Percentiles rank a stretch among this genome's conserved stretches.
Evolutionary conservation across 2,888 invertebrate genomes (phyloP).

Genomic region (Agapostemon virescens): DNA sequence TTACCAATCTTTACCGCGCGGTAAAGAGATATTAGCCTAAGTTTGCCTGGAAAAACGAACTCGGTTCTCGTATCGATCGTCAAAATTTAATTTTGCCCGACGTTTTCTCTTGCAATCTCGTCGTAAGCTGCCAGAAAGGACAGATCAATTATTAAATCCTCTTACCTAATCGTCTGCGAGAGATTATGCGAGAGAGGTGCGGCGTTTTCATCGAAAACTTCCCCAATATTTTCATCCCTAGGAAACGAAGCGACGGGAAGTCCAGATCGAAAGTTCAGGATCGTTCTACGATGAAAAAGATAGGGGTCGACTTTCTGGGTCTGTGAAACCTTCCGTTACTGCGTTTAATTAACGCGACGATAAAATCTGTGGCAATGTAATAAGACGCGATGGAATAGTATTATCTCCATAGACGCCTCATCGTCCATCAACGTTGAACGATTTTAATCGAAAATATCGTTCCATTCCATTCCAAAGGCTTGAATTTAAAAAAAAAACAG

Average conservation of each 20-base stretch:
- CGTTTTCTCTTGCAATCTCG: background rate
- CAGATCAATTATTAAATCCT: conserved; percentile 58
- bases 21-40: background rate
- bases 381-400: background rate
- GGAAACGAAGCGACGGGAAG: conserved; percentile 32
- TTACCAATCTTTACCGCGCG: background rate
- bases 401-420: background rate
- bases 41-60: background rate
- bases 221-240: conserved; percentile 54
- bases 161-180: conserved; percentile 54
- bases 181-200: conserved; percentile 47
- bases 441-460: background rate
- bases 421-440: background rate
- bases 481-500: too few species aligned
- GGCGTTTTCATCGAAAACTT: conserved; percentile 48
- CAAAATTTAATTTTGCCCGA: conserved; percentile 31
- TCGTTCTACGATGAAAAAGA: conserved; percentile 26
- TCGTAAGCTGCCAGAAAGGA: background rate
- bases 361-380: conserved; percentile 38
- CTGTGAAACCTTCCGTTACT: conserved; percentile 15
- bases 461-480: background rate
- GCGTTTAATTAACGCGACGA: conserved; percentile 54
- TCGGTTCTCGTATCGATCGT: conserved; percentile 14
- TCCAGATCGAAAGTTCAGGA: conserved; percentile 29
- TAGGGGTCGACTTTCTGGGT: conserved; percentile 28